Conservation (phyloP, 2,888 invertebrate genomes). For the Agelastica alni region DNA sequence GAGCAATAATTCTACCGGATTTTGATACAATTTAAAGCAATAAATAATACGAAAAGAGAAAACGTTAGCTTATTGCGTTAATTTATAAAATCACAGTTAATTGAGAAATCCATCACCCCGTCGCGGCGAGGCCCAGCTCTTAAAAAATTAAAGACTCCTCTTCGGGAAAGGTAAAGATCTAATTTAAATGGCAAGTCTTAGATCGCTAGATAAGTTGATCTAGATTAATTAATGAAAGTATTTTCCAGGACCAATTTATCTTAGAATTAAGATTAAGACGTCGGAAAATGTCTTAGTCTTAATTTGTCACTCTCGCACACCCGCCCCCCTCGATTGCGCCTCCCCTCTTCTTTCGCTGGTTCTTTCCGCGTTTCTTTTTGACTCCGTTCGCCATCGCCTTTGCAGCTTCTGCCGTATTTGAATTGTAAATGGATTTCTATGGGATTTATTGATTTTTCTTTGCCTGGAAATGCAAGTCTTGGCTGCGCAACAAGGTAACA, state of each 20-base stretch:
- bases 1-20: no score
- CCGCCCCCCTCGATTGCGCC: conserved; percentile 15
- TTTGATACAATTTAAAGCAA: no score
- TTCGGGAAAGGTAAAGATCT: conserved; percentile 29
- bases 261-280: conserved; percentile 58
- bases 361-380: conserved; percentile 20
- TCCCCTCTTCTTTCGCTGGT: conserved; percentile 24
- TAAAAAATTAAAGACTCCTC: conserved; percentile 28
- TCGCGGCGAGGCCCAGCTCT: conserved; percentile 1
- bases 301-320: conserved; percentile 52
- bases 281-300: conserved; percentile 56
- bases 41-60: background rate
- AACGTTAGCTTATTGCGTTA: no score
- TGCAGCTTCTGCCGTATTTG: conserved; percentile 39
- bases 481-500: no score
- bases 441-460: conserved; percentile 51
- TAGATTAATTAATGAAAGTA: conserved; percentile 58
- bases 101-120: conserved; percentile 21
- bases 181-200: conserved; percentile 48
- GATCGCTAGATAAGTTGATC: conserved; percentile 54
- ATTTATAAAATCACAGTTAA: conserved; percentile 14
- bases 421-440: conserved; percentile 51
- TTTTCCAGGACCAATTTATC: conserved; percentile 57
- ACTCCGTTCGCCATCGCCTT: conserved; percentile 24
- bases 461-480: conserved; percentile 31